Base-by-base conservation (phyloP, 2,797 vertebrate genomes). In the Antennarius maculatus region DNA sequence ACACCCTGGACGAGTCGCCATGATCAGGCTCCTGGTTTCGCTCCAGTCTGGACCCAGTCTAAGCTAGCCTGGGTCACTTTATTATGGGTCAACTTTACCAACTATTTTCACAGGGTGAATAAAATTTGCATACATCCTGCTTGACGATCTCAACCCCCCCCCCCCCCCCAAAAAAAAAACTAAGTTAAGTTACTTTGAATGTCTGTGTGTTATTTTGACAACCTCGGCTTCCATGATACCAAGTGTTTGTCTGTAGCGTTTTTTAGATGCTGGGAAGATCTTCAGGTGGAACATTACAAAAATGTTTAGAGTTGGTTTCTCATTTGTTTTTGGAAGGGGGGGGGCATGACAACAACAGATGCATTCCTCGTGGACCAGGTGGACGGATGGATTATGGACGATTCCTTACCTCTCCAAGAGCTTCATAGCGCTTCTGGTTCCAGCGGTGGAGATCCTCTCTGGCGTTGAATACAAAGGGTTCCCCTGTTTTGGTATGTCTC, bases 371-470 rank as follows among this genome's bases (percentile, higher is more conserved):
- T 34, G 31, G 31, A 34, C 31, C 5, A 4, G 5, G 31, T 34
- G 31, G 23, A 23, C 23, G 23, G 23, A 23, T 23, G 23, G 23
- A 23, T 23, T 23, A 1, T 23, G 2, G 23, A 23, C 23, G 23
- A 23, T 23, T 23, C 16, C 9, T 74, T 95, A 99, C 97, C 96
- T 99, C 97, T 92, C 97, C 97, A 34, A 99, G 95, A 60, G 97
- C 97, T 90, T 99, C 97, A 18, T 99, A 99, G 76, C 97, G 94
- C 80, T 98, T 99, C 86, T 99, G 97, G 86, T 99, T 99, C 97
- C 97, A 98, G 77, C 97, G 95, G 81, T 99, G 97, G 72, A 98
- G 94, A 82, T 97, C 96, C 92, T 98, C 96, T 77, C 96, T 95
- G 77, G 94, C 95, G 84, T 99, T 99, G 80, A 99, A 99, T 54